These are phyloP conservation scores for Anthophora plumipes DNA, from an alignment of 2,888 invertebrate species.

Conservation along the genomic window DNA sequence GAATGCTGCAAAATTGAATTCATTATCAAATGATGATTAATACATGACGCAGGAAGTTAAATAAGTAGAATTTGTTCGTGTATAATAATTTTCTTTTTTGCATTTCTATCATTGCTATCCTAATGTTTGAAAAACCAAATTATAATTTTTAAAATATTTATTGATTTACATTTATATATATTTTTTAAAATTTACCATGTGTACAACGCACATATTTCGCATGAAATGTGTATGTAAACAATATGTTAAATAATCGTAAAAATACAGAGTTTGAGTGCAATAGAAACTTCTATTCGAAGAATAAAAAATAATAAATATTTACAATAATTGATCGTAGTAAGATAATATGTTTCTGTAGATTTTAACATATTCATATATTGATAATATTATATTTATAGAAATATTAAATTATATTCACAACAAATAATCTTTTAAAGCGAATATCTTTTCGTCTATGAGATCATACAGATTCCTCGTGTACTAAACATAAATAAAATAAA, in stretches of 20 bases:
- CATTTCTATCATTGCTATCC: not conserved
- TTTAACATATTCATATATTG: not conserved
- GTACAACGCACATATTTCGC: constrained; percentile 18
- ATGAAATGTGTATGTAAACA: constrained; percentile 2
- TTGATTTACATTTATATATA: constrained; percentile 7
- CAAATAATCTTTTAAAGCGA: not conserved
- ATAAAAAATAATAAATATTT: not conserved
- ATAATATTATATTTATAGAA: not conserved
- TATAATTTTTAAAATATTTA: constrained; percentile 3
- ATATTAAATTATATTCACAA: not conserved
- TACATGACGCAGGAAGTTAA: not conserved
- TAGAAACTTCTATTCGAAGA: not conserved
- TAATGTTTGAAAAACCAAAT: not conserved
- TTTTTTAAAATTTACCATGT: not conserved
- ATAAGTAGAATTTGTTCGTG: not conserved
- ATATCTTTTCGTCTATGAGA: not conserved
- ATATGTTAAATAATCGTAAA: constrained; percentile 1
- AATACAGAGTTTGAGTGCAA: constrained; percentile 12
- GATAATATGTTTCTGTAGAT: not conserved
- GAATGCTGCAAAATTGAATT: not conserved
- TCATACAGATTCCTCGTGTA: not conserved
- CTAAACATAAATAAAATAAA: too few relatives aligned
- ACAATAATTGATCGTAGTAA: too few relatives aligned
- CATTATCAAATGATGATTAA: not conserved
- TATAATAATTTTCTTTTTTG: not conserved